A percentile compares a stretch with the other conserved stretches of the same genome.
Conservation (phyloP, 2,113 vertebrate genomes). For the Ochotona princeps region DNA sequence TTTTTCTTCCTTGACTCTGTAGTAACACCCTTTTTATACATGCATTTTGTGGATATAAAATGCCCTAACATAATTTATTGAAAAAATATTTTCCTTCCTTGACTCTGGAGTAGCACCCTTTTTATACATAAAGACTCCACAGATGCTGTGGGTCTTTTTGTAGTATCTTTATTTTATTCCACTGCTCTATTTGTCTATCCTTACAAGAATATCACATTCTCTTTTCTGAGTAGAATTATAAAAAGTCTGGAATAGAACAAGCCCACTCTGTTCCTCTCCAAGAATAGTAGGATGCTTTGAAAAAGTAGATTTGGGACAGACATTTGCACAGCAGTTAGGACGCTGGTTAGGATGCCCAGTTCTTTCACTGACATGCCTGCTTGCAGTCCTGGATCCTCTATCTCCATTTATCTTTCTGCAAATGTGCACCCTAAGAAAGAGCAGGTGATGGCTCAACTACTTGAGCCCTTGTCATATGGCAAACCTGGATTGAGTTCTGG, state of each 20-base stretch:
- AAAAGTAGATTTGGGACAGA: neutral
- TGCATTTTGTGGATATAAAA: conserved; percentile 40
- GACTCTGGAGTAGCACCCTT: conserved; percentile 62
- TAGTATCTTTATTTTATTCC: conserved; percentile 60
- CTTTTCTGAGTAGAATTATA: conserved; percentile 61
- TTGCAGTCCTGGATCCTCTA: too few species aligned
- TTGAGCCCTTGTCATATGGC: too few species aligned
- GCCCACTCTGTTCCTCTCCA: conserved; percentile 57
- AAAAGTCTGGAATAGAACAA: conserved; percentile 39
- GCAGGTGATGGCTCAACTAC: too few species aligned
- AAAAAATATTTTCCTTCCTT: conserved; percentile 64
- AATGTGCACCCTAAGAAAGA: too few species aligned
- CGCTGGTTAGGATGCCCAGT: too few species aligned
- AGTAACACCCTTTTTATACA: conserved; percentile 67
- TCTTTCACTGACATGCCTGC: too few species aligned
- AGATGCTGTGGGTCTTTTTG: conserved; percentile 66
- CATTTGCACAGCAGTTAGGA: too few species aligned
- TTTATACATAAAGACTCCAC: conserved; percentile 61
- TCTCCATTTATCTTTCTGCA: too few species aligned
- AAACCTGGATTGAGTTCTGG: too few species aligned
- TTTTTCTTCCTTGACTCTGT: conserved; percentile 50
- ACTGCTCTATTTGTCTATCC: conserved; percentile 62
- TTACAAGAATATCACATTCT: conserved; percentile 45
- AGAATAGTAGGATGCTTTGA: conserved; percentile 22
- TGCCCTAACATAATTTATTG: conserved; percentile 58